Conservation (phyloP, 2,888 invertebrate genomes). For the Coremacera marginata region DNA sequence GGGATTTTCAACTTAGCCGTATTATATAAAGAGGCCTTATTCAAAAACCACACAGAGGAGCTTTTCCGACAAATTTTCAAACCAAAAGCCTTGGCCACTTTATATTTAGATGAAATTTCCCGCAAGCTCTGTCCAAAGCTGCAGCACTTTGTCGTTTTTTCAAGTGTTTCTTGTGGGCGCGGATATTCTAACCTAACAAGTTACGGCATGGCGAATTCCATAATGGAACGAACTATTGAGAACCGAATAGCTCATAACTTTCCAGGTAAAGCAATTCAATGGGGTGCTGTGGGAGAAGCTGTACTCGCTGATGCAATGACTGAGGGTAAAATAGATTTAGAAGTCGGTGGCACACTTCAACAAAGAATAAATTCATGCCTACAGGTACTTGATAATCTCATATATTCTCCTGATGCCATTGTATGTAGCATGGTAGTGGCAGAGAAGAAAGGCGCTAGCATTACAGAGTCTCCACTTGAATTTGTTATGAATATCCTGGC, state of each 20-base stretch:
- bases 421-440: slow-evolving; percentile 80
- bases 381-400: slow-evolving; percentile 68
- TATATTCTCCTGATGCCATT: slow-evolving; percentile 73
- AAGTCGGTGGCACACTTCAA: slow-evolving; percentile 85
- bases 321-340: slow-evolving; percentile 77
- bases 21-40: background rate
- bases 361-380: slow-evolving; percentile 89
- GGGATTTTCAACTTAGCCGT: slow-evolving; percentile 8
- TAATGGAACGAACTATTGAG: slow-evolving; percentile 90
- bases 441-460: slow-evolving; percentile 78
- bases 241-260: slow-evolving; percentile 76
- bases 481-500: slow-evolving; percentile 79
- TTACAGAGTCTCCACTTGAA: slow-evolving; percentile 78
- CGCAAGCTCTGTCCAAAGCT: slow-evolving; percentile 73
- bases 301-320: slow-evolving; percentile 85
- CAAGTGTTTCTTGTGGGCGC: slow-evolving; percentile 87
- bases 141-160: slow-evolving; percentile 89
- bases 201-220: slow-evolving; percentile 89
- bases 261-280: slow-evolving; percentile 88
- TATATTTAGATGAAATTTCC: slow-evolving; percentile 72
- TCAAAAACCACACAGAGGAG: slow-evolving; percentile 67
- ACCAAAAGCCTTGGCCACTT: slow-evolving; percentile 87
- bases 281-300: slow-evolving; percentile 93
- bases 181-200: slow-evolving; percentile 77
- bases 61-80: slow-evolving; percentile 79